Evolutionary conservation across 2,113 vertebrate genomes (phyloP), one percentile per base, ranked within the genome.

Genomic region (Hydrochoerus hydrochaeris): DNA sequence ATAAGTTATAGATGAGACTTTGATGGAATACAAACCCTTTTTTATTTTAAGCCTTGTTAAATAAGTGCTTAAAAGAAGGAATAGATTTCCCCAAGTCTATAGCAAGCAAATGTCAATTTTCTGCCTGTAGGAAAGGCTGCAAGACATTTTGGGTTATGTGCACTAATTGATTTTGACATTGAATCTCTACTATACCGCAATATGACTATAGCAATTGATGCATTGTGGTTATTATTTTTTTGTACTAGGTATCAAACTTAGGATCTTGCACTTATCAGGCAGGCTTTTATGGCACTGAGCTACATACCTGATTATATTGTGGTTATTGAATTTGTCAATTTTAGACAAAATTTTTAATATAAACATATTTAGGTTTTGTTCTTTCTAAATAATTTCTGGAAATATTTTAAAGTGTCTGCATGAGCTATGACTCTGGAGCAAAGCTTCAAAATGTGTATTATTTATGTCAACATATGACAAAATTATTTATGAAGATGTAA

Each of bases 401-500:
- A 89, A 81, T 78, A 19, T 60, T 41, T 84, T 67, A 17, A 54
- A 46, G 9, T 80, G 4, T 77, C 20, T 80, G 38, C 3, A 75
- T 88, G 87, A 62, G 28, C n/a, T 77, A 91, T 20, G 30, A 24
- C 13, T 91, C 95, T 97, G 84, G 58, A 54, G 2, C 19, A 19
- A 57, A 38, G n/a, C 17, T 67, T 44, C 28, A 54, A 96, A 82
- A 38, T 30, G 28, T 58, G 82, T 85, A 20, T 14, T 89, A 26
- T 92, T 52, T 96, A 78, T 63, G 0, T 91, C n/a, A 88, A 4
- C 28, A 65, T 1, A 5, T 16, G 90, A 81, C 3, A 94, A 52
- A 71, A 93, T 88, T 85, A 87, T 83, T 67, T 67, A 28, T 86
- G 67, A 97, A 97, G 9, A 92, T 86, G 83, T 71, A 69, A 58